Conservation (phyloP, 2,797 vertebrate species). For the Epinephelus awoara region DNA sequence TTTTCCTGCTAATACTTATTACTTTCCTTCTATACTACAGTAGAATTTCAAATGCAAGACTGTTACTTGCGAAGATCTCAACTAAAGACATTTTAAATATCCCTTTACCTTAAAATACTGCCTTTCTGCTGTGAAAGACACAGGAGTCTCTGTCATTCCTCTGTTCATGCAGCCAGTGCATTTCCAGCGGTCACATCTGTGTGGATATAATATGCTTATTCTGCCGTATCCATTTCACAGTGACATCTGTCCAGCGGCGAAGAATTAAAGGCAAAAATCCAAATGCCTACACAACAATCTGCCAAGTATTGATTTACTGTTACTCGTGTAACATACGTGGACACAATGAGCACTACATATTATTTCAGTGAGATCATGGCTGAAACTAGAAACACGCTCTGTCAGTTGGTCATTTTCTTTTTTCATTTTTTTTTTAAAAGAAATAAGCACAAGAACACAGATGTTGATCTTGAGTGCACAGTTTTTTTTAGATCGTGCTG, state of each 20-base stretch:
- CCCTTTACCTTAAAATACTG: conserved; percentile 14
- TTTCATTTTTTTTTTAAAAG: conserved; percentile 11
- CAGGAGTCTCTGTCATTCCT: conserved; percentile 44
- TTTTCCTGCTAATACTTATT: neutral
- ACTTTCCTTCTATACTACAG: no score
- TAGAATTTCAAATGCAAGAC: neutral
- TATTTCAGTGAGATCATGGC: conserved; percentile 67
- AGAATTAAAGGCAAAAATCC: conserved; percentile 73
- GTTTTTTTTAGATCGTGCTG: conserved; percentile 32
- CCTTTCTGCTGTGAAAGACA: conserved; percentile 13
- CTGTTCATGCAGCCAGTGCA: conserved; percentile 36
- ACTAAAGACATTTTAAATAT: conserved; percentile 6
- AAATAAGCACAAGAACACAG: conserved; percentile 36
- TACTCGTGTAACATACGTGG: conserved; percentile 68
- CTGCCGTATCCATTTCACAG: conserved; percentile 80
- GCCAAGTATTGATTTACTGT: conserved; percentile 82
- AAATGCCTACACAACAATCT: conserved; percentile 76
- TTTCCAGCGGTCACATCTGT: conserved; percentile 73
- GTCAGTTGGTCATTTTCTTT: conserved; percentile 20
- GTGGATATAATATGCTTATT: conserved; percentile 73
- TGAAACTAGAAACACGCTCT: conserved; percentile 56
- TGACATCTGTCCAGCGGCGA: conserved; percentile 80
- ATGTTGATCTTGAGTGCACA: conserved; percentile 20
- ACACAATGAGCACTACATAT: conserved; percentile 55
- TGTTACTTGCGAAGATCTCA: neutral